Evolutionary conservation across 1,140 invertebrate genomes (phyloP), one percentile per base, ranked within the genome.

Genomic region (Drosophila ambigua): DNA sequence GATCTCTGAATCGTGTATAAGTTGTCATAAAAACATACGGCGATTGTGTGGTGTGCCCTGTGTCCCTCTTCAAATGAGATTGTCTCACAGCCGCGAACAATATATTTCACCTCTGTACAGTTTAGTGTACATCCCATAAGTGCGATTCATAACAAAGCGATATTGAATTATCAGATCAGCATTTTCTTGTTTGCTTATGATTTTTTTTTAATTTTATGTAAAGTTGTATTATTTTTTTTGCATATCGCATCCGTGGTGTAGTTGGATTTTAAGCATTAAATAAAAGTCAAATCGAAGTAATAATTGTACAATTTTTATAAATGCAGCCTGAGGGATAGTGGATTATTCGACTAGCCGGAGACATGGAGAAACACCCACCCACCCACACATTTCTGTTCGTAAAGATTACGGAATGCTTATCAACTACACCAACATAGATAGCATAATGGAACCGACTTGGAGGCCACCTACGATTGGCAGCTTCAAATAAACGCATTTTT

Each of bases 231-330:
- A 51, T 74, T 60, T 68, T 46, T 52, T 77, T 82, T 80, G 67
- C 74, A 67, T 78, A 75, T 71, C 44, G 54, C 76, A 63, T 59
- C 50, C 35, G 23, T 66, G 72, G 72, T 74, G 71, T 75, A 60
- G 77, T 60, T 75, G 67, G 48, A 79, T 61, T 66, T 68, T 59
- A 79, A 71, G 57, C 52, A 80, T 75, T 82, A 61, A 88, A 85
- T 88, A 88, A 85, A 74, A 68, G 35, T 57, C 55, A 45, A 64
- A 52, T 24, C 57, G 55, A 63, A 15, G 11, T 50, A 31, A 43
- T 43, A 5, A 11, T 31, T 7, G 20, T 16, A 20, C 43, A 20
- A 44, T 50, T 11, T 45, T 58, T 45, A 16, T 48, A 24, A 59
- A 44, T 68, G 5, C 45, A 87, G 82, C 51, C 51, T 88, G 20